phyloP scores from a whole-genome alignment of 2,113 vertebrate species.

The Psittacula cyanocephala region DNA sequence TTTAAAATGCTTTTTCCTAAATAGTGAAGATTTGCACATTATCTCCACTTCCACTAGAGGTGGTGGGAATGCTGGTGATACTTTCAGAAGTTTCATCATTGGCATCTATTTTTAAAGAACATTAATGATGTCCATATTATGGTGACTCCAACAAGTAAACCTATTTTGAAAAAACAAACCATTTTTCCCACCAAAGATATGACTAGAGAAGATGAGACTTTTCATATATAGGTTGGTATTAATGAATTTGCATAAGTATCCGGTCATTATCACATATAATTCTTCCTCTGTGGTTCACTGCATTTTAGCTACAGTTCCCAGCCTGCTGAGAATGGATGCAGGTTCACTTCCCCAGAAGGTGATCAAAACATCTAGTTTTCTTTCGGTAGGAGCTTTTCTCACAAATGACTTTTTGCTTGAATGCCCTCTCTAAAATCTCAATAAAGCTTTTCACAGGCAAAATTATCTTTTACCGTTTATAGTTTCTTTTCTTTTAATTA shows the following conservation, averaged over 20 bases:
- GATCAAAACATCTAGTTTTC: conserved; percentile 23
- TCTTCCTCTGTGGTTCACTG: not conserved
- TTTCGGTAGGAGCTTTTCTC: not conserved
- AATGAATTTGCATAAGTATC: not conserved
- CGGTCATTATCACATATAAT: not conserved
- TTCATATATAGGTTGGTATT: not conserved
- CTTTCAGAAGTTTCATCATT: not conserved
- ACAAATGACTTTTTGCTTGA: conserved; percentile 34
- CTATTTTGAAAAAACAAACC: not conserved
- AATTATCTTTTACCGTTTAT: conserved; percentile 31
- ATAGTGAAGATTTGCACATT: not conserved
- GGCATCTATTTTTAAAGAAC: not conserved
- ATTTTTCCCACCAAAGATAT: not conserved
- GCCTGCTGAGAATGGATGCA: not conserved
- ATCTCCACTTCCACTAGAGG: not conserved
- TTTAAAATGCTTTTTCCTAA: not conserved
- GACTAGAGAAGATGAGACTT: not conserved
- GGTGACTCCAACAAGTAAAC: not conserved
- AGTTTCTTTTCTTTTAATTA: conserved; percentile 44
- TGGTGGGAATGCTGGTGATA: not conserved
- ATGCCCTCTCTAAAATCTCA: conserved; percentile 15
- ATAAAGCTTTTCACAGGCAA: conserved; percentile 18
- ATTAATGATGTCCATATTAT: not conserved
- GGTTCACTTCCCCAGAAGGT: not conserved
- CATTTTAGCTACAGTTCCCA: not conserved